Base-by-base conservation (phyloP, 1,140 invertebrate genomes). In the Bombus vancouverensis region DNA sequence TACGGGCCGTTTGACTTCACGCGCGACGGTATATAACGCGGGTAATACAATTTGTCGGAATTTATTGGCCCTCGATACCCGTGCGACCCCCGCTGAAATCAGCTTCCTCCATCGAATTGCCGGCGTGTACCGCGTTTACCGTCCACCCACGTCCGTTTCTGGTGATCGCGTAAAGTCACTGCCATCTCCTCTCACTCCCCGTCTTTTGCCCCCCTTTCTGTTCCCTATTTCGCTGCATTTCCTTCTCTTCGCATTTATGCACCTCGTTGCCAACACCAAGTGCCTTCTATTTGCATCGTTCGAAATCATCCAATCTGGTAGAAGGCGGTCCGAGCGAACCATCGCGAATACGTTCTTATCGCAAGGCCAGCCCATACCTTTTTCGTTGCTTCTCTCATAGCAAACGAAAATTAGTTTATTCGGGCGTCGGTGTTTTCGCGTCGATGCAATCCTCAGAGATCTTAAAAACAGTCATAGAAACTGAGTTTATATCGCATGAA, bases 31-130 rank as follows among this genome's bases (percentile, higher is more conserved):
- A 92, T 92, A 92, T 93, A 92, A 92, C 88, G 82, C 83, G 72
- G 86, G 90, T 92, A 92, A 93, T 93, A 92, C 90, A 92, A 93
- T 93, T 93, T 92, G 91, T 92, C 87, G 87, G 79, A 93, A 93
- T 93, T 92, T 92, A 92, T 93, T 91, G 91, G 88, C 84, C 73
- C 83, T 87, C 86, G 90, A 92, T 93, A 93, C 83, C 44, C 85
- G 78, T 47, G 37, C 76, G 68, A 59, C 59, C 71, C 83, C 73
- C 83, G 73, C 85, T 88, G 85, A 87, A 92, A 93, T 93, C 92
- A 88, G 89, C 88, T 92, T 90, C 88, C 91, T 78, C 89, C 84
- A 89, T 91, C 87, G 88, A 87, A 76, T 70, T 81, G 80, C 77
- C 37, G 32, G 65, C 53, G 32, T 85, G 84, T 80, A 59, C 85